Evolutionary conservation across 2,113 vertebrate genomes (phyloP), one percentile per base, ranked within the genome.

Genomic region (Pangasianodon hypophthalmus): DNA sequence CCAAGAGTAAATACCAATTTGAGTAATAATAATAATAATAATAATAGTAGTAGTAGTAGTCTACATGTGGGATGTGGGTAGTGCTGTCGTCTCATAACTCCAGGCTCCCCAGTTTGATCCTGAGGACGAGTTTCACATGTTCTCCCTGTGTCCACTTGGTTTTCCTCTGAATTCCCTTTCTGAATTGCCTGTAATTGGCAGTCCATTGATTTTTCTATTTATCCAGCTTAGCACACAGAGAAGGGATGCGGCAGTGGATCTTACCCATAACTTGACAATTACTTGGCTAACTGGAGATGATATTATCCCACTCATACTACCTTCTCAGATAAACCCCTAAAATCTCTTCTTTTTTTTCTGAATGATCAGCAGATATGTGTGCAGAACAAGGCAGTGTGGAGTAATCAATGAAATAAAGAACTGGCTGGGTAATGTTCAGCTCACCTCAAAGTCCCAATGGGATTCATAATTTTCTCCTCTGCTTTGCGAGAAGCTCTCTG

Each of bases 401-500:
- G 52, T 84, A 82, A 88, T 85, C 82, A 67, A 24, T 91, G 87
- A 80, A 77, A 82, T 54, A 19, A 32, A 37, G 41, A 54, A 69
- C 62, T 52, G 46, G 44, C 24, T 58, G 62, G 82, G 84, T 73
- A 81, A 75, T 88, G 62, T 54, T 60, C 21, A 56, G 24, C 44
- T 67, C n/a, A 44, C 64, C 41, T 48, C 26, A 82, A 73, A 37
- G 81, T 54, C 86, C 71, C n/a, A 69, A 26, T 60, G 71, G 85
- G 29, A 83, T 89, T 91, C 86, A 60, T 58, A 56, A 56, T 37
- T 67, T 48, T 44, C 48, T 83, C 26, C 26, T 84, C 19, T 1
- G 32, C 21, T 60, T 67, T 83, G 56, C 48, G 58, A 84, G n/a
- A 77, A 81, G 73, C 44, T 50, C 13, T 58, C 44, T 21, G n/a